phyloP scores from a whole-genome alignment of 1,140 invertebrate genomes.

The Agrilus planipennis region DNA sequence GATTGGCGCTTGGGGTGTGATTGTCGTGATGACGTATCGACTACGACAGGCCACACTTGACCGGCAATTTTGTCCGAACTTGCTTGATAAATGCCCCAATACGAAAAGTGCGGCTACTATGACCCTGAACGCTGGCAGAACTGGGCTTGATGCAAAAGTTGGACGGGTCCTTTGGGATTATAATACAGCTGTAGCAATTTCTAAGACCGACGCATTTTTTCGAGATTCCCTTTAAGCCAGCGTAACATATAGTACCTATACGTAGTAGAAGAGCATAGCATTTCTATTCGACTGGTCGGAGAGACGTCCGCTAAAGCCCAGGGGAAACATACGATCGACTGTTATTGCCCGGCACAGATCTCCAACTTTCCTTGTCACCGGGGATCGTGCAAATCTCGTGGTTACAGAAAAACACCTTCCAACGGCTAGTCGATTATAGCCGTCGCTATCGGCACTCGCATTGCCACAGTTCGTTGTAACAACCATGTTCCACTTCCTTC shows the following conservation, averaged over 20 bases:
- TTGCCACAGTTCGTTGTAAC: too few relatives aligned
- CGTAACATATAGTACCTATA: too few relatives aligned
- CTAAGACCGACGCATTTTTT: slow-evolving; percentile 10
- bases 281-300: slow-evolving; percentile 4
- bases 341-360: slow-evolving; percentile 12
- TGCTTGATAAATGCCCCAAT: slow-evolving; percentile 30
- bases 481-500: too few relatives aligned
- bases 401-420: slow-evolving; percentile 7
- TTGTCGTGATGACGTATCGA: slow-evolving; percentile 35
- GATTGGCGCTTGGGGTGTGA: slow-evolving; percentile 35
- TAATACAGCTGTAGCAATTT: slow-evolving; percentile 9
- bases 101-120: neutral
- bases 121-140: neutral
- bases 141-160: neutral
- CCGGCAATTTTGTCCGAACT: slow-evolving; percentile 21
- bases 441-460: too few relatives aligned
- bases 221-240: slow-evolving; percentile 5
- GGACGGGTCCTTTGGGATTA: slow-evolving; percentile 9
- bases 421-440: slow-evolving; percentile 2
- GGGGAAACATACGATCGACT: slow-evolving; percentile 12
- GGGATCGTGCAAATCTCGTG: slow-evolving; percentile 6
- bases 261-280: too few relatives aligned
- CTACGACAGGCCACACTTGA: slow-evolving; percentile 29
- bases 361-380: slow-evolving; percentile 3
- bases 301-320: slow-evolving; percentile 3